A percentile compares a stretch with the other conserved stretches of the same genome.
Evolutionary conservation across 2,888 invertebrate genomes (phyloP).

Genomic region (Crocallis elinguaria): DNA sequence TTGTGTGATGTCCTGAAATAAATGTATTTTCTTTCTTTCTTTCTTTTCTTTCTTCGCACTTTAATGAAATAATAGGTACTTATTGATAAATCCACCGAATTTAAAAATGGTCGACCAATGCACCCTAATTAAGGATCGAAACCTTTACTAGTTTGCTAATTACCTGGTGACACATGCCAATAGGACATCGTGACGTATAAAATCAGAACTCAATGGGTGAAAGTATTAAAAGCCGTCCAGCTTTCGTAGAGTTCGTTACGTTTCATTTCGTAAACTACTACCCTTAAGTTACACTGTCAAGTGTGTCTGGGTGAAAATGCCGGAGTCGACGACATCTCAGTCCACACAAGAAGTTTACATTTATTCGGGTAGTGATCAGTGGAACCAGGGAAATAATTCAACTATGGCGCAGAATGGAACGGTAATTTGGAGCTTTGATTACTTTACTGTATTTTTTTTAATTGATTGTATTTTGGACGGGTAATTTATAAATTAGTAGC

Average conservation of each 20-base stretch:
- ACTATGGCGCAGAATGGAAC: constrained; percentile 34
- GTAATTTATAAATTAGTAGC: too few species aligned
- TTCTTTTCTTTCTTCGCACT: too few species aligned
- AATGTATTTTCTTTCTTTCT: too few species aligned
- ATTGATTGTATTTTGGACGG: too few species aligned
- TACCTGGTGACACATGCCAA: constrained; percentile 36
- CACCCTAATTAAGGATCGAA: constrained; percentile 42
- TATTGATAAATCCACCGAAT: too few species aligned
- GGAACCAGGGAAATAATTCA: constrained; percentile 39
- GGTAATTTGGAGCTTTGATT: constrained; percentile 42
- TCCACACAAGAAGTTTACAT: constrained; percentile 28
- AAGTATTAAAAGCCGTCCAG: constrained; percentile 47
- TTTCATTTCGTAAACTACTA: not conserved
- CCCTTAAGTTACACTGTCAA: not conserved
- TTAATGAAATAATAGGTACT: too few species aligned
- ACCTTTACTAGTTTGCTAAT: constrained; percentile 50
- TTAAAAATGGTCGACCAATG: constrained; percentile 34
- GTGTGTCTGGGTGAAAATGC: constrained; percentile 33
- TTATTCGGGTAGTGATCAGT: constrained; percentile 43
- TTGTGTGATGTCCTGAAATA: too few species aligned
- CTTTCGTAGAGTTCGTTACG: constrained; percentile 50
- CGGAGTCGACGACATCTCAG: constrained; percentile 33
- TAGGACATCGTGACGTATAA: constrained; percentile 56
- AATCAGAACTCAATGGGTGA: constrained; percentile 45
- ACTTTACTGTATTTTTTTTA: not conserved